Percentiles rank a stretch among this genome's conserved stretches.
Evolutionary conservation across 2,888 invertebrate species (phyloP).

Genomic region (Agrotis ipsilon): DNA sequence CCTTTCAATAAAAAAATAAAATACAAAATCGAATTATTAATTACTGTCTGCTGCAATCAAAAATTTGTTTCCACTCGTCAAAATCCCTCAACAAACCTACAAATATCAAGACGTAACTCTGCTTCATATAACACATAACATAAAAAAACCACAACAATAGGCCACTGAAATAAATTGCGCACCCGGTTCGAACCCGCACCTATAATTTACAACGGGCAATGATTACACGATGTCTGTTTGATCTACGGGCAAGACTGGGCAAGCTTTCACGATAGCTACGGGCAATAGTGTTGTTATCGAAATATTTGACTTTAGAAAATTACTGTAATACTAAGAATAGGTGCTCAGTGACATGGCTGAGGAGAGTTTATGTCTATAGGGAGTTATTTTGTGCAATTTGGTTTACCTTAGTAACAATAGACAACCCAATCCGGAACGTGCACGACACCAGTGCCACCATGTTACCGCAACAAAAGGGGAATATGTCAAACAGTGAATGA

Average conservation of each 20-base stretch:
- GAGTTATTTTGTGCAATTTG: neutral
- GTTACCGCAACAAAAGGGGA: too few species aligned
- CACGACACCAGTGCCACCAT: too few species aligned
- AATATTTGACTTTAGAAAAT: slow-evolving; percentile 41
- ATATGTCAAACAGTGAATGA: too few species aligned
- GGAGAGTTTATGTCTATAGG: slow-evolving; percentile 1
- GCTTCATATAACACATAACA: too few species aligned
- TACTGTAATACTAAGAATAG: slow-evolving; percentile 22
- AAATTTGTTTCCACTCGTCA: too few species aligned
- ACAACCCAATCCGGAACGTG: too few species aligned
- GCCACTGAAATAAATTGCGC: slow-evolving; percentile 50
- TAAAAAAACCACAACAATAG: slow-evolving; percentile 26
- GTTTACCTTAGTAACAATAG: neutral
- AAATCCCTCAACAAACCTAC: neutral
- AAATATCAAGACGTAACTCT: too few species aligned
- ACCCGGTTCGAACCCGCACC: slow-evolving; percentile 39
- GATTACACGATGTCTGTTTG: slow-evolving; percentile 70
- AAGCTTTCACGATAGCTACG: slow-evolving; percentile 44
- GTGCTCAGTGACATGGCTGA: slow-evolving; percentile 18
- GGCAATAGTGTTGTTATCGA: slow-evolving; percentile 26
- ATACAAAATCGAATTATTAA: too few species aligned
- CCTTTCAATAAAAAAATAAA: too few species aligned
- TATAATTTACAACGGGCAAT: slow-evolving; percentile 55
- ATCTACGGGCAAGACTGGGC: slow-evolving; percentile 44
- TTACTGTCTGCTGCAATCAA: too few species aligned